Evolutionary conservation across 2,888 invertebrate genomes (phyloP).

Genomic region (Pollenia griseotomentosa): DNA sequence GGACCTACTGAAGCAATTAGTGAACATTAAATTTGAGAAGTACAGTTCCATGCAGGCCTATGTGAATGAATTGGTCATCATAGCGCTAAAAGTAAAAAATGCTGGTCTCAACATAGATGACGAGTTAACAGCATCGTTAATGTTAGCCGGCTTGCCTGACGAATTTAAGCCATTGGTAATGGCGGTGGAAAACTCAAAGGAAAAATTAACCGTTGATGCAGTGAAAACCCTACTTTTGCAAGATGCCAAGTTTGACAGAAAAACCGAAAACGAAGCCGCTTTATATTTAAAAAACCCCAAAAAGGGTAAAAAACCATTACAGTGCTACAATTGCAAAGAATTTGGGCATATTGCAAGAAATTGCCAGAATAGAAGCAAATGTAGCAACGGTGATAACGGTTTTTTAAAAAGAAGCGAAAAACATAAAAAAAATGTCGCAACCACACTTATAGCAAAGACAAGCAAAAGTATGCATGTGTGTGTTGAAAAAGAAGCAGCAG

Average conservation of each 20-base stretch:
- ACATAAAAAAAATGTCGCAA: conserved; percentile 9
- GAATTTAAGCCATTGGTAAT: too few species aligned
- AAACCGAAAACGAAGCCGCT: conserved; percentile 31
- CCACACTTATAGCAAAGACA: conserved; percentile 8
- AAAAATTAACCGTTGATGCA: too few species aligned
- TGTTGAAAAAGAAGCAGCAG: background rate
- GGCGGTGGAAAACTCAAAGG: too few species aligned
- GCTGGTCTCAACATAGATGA: too few species aligned
- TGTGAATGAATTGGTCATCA: too few species aligned
- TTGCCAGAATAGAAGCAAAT: background rate
- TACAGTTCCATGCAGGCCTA: too few species aligned
- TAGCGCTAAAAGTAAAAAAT: too few species aligned
- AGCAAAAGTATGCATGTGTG: background rate
- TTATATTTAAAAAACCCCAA: conserved; percentile 38
- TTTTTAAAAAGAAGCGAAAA: background rate
- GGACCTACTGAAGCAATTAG: too few species aligned
- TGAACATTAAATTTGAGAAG: too few species aligned
- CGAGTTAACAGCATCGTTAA: too few species aligned
- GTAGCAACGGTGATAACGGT: too few species aligned
- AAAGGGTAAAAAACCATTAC: conserved; percentile 33
- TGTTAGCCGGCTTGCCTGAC: too few species aligned
- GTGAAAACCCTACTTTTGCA: conserved; percentile 61
- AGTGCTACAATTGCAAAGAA: conserved; percentile 12
- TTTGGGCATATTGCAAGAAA: background rate
- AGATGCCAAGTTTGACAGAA: conserved; percentile 63